A percentile compares a stretch with the other conserved stretches of the same genome.
Evolutionary conservation across 2,113 vertebrate species (phyloP).

Genomic region (Gadus macrocephalus): DNA sequence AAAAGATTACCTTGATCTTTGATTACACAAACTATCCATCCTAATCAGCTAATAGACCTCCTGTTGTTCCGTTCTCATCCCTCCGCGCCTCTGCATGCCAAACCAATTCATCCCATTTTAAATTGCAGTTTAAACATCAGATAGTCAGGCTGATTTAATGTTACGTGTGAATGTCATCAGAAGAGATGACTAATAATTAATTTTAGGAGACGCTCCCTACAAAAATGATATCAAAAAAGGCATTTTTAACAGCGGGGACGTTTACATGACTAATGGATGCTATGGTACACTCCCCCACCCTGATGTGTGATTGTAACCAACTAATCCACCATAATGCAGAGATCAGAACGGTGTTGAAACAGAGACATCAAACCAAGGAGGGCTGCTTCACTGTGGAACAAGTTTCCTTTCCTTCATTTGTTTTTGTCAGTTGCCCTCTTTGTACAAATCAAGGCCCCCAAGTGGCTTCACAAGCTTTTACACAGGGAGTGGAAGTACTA

Average conservation of each 20-base stretch:
- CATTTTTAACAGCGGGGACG: constrained; percentile 38
- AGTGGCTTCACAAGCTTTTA: too few species aligned
- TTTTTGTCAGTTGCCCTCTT: too few species aligned
- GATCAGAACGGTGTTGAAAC: constrained; percentile 33
- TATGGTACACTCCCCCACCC: constrained; percentile 1
- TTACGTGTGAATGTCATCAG: constrained; percentile 48
- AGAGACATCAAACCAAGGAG: constrained; percentile 12
- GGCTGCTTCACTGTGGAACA: too few species aligned
- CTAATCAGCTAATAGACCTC: constrained; percentile 2
- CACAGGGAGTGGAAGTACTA: too few species aligned
- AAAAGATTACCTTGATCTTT: constrained; percentile 23
- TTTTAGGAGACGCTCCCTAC: too few species aligned
- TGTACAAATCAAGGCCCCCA: too few species aligned
- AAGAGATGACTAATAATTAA: constrained; percentile 30
- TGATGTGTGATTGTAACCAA: constrained; percentile 9
- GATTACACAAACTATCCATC: constrained; percentile 15
- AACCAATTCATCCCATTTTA: constrained; percentile 52
- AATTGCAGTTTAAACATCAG: constrained; percentile 42
- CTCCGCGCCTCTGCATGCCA: constrained; percentile 20
- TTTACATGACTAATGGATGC: constrained; percentile 51
- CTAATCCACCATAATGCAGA: constrained; percentile 33
- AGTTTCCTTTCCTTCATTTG: too few species aligned
- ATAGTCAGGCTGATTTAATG: constrained; percentile 51
- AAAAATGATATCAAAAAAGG: constrained; percentile 30
- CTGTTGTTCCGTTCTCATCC: constrained; percentile 19